Evolutionary conservation across 2,113 vertebrate genomes (phyloP).

Genomic region (Phocoena sinus): DNA sequence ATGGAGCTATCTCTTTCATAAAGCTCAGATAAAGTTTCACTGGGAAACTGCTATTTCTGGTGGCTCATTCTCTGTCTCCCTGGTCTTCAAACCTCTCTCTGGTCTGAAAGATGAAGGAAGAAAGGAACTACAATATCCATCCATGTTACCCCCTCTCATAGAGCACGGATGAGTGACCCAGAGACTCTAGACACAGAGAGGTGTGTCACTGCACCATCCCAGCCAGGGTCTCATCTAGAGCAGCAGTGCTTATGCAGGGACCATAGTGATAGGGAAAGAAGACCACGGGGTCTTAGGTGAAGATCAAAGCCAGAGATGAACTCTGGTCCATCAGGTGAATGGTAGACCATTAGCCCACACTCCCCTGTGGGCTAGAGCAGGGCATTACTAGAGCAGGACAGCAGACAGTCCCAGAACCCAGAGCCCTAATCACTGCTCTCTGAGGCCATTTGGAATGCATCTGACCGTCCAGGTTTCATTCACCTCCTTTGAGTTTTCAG

Average conservation of each 20-base stretch:
- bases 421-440: background rate
- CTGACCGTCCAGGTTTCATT: conserved; percentile 30
- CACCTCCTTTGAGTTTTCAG: conserved; percentile 29
- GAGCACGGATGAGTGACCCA: background rate
- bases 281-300: background rate
- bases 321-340: background rate
- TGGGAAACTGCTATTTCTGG: background rate
- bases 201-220: background rate
- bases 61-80: background rate
- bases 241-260: background rate
- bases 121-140: background rate
- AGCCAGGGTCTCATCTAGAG: background rate
- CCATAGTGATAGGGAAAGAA: background rate
- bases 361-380: background rate
- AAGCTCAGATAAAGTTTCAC: background rate
- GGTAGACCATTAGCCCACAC: background rate
- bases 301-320: conserved; percentile 30
- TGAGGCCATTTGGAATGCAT: conserved; percentile 11
- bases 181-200: background rate
- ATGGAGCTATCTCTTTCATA: background rate
- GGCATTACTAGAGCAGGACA: background rate
- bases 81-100: background rate
- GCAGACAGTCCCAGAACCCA: background rate
- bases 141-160: background rate
- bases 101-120: background rate